A percentile compares a stretch with the other conserved stretches of the same genome.
Conservation (phyloP, 2,113 vertebrate species). For the Anseranas semipalmata region DNA sequence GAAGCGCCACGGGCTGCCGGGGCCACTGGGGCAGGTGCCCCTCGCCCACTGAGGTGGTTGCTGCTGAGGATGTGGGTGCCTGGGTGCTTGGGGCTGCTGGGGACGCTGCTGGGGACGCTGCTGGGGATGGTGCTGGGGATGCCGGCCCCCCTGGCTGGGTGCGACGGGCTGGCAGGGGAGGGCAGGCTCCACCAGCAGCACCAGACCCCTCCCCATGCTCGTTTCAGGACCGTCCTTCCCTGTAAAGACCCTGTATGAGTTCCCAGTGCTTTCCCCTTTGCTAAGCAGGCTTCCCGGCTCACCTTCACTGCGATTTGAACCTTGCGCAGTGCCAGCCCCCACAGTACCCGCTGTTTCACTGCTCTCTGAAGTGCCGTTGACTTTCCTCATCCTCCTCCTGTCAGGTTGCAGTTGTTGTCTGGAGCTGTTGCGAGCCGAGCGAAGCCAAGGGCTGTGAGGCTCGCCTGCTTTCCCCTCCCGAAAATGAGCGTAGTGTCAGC, state of each 20-base stretch:
- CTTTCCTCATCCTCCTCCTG: neutral
- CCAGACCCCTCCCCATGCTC: too few relatives aligned
- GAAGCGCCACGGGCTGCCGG: accelerated
- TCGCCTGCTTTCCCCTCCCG: accelerated
- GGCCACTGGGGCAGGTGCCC: accelerated
- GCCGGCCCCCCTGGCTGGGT: neutral
- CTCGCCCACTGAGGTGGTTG: accelerated
- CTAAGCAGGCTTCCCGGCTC: neutral
- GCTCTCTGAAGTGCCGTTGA: neutral
- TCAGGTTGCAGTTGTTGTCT: neutral
- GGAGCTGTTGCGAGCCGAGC: neutral
- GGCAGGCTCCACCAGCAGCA: neutral
- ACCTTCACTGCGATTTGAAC: too few relatives aligned
- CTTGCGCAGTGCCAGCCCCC: neutral
- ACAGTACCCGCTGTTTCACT: accelerated
- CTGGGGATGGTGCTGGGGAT: accelerated
- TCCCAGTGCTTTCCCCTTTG: neutral
- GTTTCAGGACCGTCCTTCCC: neutral
- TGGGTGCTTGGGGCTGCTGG: too few relatives aligned
- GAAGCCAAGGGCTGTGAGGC: accelerated
- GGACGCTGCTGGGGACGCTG: too few relatives aligned
- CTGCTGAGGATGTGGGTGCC: too few relatives aligned
- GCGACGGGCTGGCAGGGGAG: neutral
- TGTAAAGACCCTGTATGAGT: neutral
- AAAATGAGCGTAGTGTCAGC: accelerated